Base-by-base conservation (phyloP, 2,113 vertebrate species). In the rat (Rattus norvegicus) region DNA sequence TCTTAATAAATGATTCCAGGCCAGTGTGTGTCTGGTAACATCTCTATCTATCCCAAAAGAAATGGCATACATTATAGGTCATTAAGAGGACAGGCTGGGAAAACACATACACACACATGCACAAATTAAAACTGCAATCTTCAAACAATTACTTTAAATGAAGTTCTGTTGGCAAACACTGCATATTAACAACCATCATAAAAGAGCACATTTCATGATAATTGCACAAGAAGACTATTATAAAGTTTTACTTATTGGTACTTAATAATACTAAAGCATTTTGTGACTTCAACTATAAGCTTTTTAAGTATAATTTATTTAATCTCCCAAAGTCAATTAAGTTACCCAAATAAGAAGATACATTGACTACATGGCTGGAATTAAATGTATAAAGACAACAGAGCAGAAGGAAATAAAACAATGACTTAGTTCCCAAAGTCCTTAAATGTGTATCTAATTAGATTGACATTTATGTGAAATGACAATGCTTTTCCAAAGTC, bases 241-340 rank as follows among this genome's bases (percentile, higher is more conserved):
- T 3, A 11, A 90, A 67, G 20, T 36, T 94, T 97, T 26, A 70
- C 30, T 76, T 88, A n/a, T 26, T 91, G 17, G 22, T 87, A 56
- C 13, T 93, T 94, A 88, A n/a, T 87, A 95, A 89, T 9, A 90
- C 39, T 75, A 79, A 47, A 54, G 30, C 73, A 95, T 43, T 89
- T 95, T 80, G 16, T 19, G 69, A 88, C 49, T 61, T 61, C 63
- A 89, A 85, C 56, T 86, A 70, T 73, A 80, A 43, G 33, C 22
- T 22, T n/a, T 63, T 86, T 79, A 86, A 63, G 43, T 49, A 28
- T 81, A 88, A 88, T 79, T 86, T 80, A 94, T 54, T 88, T 77
- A 89, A 52, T 70, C 20, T 73, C 90, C 63, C 91, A 80, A 76
- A 95, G 76, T 67, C 95, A 93, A 30, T 49, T 92, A 93, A 70